Evolutionary conservation across 2,888 invertebrate species (phyloP).

Genomic region (Scaptomyza polygonia): DNA sequence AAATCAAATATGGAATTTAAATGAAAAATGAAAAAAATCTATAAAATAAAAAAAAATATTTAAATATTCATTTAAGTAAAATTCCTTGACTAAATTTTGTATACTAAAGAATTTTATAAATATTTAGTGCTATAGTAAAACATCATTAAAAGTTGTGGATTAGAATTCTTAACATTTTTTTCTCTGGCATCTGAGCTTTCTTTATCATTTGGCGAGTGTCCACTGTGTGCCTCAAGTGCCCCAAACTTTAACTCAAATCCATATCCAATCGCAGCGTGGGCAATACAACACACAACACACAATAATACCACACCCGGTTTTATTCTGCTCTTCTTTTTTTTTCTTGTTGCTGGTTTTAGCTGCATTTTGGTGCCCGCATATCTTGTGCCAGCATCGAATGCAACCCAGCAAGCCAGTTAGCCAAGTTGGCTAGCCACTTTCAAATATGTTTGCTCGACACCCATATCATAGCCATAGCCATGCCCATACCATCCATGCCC

Average conservation of each 20-base stretch:
- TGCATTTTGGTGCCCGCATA: slow-evolving; percentile 48
- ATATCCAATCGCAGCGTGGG: slow-evolving; percentile 38
- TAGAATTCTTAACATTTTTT: no score
- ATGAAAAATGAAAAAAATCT: no score
- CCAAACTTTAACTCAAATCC: not conserved
- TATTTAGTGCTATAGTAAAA: no score
- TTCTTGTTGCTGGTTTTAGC: not conserved
- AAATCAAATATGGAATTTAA: no score
- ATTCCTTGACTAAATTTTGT: no score
- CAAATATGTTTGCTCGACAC: slow-evolving; percentile 38
- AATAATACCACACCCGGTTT: slow-evolving; percentile 76
- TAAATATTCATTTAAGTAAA: no score
- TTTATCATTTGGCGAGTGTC: not conserved
- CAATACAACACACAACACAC: slow-evolving; percentile 19
- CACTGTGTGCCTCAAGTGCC: slow-evolving; percentile 7
- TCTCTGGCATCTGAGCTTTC: no score
- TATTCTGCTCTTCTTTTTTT: slow-evolving; percentile 1
- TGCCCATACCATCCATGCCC: no score
- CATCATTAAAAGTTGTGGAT: no score
- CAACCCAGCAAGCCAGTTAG: not conserved
- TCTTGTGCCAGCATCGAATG: slow-evolving; percentile 3
- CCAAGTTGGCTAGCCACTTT: slow-evolving; percentile 32
- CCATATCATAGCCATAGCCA: no score
- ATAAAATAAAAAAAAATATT: no score
- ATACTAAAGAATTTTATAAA: no score